Conservation (phyloP, 2,888 invertebrate genomes). For the Drosophila quinaria region DNA sequence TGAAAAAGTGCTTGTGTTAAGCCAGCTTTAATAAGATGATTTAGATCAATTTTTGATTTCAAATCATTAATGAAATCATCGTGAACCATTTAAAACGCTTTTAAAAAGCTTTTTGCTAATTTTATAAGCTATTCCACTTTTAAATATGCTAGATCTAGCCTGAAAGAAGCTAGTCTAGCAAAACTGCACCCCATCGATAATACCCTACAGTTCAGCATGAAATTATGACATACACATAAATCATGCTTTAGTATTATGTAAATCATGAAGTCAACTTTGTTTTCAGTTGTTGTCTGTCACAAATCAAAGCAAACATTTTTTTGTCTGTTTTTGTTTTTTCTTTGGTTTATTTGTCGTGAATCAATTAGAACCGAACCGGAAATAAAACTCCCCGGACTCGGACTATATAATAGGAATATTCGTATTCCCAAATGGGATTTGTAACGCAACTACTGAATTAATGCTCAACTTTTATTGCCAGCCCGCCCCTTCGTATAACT, state of each 20-base stretch:
- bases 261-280: slow-evolving; percentile 27
- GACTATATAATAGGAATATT: slow-evolving; percentile 16
- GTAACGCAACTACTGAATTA: slow-evolving; percentile 38
- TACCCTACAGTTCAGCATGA: slow-evolving; percentile 4
- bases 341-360: slow-evolving; percentile 32
- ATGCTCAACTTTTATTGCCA: slow-evolving; percentile 42
- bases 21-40: too few relatives aligned
- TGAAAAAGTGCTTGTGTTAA: too few relatives aligned
- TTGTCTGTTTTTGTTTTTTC: neutral
- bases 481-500: slow-evolving; percentile 27
- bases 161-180: too few relatives aligned
- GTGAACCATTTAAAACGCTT: too few relatives aligned
- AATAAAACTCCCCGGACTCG: slow-evolving; percentile 17
- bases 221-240: slow-evolving; percentile 19
- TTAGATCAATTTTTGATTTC: too few relatives aligned
- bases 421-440: slow-evolving; percentile 40
- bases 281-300: slow-evolving; percentile 24
- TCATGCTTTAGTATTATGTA: slow-evolving; percentile 26
- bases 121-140: too few relatives aligned
- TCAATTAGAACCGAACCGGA: slow-evolving; percentile 48
- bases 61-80: too few relatives aligned
- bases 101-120: too few relatives aligned
- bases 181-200: neutral
- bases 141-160: too few relatives aligned
- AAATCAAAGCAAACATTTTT: slow-evolving; percentile 37